A percentile compares a stretch with the other conserved stretches of the same genome.
phyloP scores from a whole-genome alignment of 2,797 vertebrate species.

The Limnodromus scolopaceus region DNA sequence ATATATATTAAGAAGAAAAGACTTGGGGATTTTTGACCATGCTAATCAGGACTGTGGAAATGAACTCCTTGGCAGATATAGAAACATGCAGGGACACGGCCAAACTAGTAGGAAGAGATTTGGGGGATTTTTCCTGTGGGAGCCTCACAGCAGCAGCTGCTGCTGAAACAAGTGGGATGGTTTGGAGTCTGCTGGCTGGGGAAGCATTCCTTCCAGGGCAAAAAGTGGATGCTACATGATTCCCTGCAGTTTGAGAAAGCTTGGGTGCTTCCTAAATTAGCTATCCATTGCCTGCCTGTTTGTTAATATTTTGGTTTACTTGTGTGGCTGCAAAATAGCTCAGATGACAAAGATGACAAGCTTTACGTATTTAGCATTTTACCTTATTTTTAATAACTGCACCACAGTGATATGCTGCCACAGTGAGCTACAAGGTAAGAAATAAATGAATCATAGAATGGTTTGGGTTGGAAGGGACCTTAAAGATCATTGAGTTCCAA shows the following conservation, averaged over 20 bases:
- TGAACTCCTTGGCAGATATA: neutral
- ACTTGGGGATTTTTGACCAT: neutral
- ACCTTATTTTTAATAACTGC: neutral
- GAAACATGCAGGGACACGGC: neutral
- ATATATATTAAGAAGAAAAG: neutral
- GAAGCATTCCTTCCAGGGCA: conserved; percentile 17
- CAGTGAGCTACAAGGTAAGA: neutral
- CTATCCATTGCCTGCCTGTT: neutral
- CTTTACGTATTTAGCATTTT: neutral
- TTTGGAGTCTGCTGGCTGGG: neutral
- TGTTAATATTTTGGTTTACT: neutral
- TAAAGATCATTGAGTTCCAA: neutral
- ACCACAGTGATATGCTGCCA: neutral
- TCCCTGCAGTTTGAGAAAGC: conserved; percentile 52
- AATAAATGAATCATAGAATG: neutral
- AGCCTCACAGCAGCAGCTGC: conserved; percentile 54
- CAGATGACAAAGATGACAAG: neutral
- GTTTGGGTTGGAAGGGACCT: neutral
- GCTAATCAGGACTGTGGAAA: neutral
- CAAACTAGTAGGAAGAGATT: neutral
- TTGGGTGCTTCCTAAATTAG: conserved; percentile 57
- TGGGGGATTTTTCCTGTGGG: neutral
- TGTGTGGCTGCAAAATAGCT: neutral
- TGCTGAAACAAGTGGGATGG: neutral
- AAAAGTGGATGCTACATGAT: conserved; percentile 20